phyloP scores from a whole-genome alignment of 1,140 invertebrate genomes.

The Xylocopa sonorina region DNA sequence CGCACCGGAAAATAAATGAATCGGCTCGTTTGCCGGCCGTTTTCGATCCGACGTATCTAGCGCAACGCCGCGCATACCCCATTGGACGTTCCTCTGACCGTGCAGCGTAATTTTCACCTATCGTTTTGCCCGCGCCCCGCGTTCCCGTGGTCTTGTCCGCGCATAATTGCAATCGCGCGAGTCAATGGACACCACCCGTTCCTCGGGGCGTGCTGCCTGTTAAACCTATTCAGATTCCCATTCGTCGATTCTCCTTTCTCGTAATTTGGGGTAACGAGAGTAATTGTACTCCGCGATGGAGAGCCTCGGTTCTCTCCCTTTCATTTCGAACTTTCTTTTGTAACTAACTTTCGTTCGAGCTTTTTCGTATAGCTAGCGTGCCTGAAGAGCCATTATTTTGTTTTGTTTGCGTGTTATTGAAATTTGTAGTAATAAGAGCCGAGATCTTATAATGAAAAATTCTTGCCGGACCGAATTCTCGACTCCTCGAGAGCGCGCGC shows the following conservation, averaged over 20 bases:
- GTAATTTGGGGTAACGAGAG: neutral
- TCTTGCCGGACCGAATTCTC: no score
- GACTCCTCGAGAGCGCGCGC: no score
- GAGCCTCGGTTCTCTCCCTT: neutral
- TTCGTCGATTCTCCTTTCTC: neutral
- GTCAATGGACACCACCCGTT: neutral
- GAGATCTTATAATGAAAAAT: no score
- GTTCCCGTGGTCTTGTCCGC: neutral
- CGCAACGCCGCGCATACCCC: neutral
- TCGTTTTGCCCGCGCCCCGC: conserved; percentile 3
- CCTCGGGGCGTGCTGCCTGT: neutral
- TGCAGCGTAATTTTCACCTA: conserved; percentile 12
- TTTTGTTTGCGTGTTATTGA: no score
- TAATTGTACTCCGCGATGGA: neutral
- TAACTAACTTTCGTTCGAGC: no score
- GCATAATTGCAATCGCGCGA: neutral
- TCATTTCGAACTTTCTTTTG: neutral
- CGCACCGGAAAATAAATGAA: conserved; percentile 24
- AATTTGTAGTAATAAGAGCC: no score
- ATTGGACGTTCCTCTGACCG: neutral
- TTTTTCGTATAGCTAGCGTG: no score
- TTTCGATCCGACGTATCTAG: conserved; percentile 8
- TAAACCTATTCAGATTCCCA: neutral
- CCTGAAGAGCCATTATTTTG: no score
- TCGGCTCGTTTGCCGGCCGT: conserved; percentile 8